These are phyloP conservation scores for Zhuqinia jingwanae DNA, from an alignment of 2,888 invertebrate genomes.

Conservation along the genomic window DNA sequence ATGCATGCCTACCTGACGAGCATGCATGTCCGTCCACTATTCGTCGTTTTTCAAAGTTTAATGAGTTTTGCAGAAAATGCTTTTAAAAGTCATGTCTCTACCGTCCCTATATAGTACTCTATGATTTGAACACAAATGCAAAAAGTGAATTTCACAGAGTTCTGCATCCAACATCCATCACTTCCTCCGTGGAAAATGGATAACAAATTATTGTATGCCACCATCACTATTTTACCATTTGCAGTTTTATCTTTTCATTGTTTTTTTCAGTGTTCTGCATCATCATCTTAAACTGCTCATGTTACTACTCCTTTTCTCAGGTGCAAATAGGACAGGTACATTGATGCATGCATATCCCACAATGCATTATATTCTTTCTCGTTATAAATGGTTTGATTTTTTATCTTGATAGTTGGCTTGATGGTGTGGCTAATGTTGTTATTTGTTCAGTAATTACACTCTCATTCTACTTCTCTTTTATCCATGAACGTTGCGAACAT, in stretches of 20 bases:
- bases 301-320: not conserved
- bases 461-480: not conserved
- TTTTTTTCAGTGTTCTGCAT: not conserved
- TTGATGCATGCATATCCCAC: not conserved
- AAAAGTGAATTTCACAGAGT: too few relatives aligned
- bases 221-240: not conserved
- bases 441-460: slow-evolving; percentile 27
- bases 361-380: too few relatives aligned
- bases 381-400: not conserved
- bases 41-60: too few relatives aligned
- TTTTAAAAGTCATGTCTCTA: too few relatives aligned
- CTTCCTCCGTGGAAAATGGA: slow-evolving; percentile 19
- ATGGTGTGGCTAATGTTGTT: slow-evolving; percentile 22
- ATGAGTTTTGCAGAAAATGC: too few relatives aligned
- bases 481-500: not conserved
- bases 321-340: not conserved
- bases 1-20: too few relatives aligned
- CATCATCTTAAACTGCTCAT: not conserved
- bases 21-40: too few relatives aligned
- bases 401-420: too few relatives aligned
- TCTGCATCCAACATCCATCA: too few relatives aligned
- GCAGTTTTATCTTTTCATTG: not conserved
- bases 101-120: too few relatives aligned
- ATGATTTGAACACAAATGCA: too few relatives aligned
- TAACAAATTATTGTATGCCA: slow-evolving; percentile 10